Conservation (phyloP, 92 coral and sea anemone species). For the Paramuricea clavata region DNA sequence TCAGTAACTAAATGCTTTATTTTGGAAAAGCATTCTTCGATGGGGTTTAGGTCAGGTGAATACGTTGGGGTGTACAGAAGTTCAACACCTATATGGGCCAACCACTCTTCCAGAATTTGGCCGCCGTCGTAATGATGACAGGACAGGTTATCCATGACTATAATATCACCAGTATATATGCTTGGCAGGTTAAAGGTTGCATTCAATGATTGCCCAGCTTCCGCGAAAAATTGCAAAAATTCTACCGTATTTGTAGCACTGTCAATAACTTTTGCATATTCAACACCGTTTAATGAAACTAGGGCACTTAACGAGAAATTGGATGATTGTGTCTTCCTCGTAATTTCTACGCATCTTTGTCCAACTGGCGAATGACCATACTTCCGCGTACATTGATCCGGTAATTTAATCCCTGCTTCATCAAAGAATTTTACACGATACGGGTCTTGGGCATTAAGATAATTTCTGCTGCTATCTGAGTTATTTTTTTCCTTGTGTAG, state of each 20-base stretch:
- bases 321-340: background rate
- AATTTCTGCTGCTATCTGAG: background rate
- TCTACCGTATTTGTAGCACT: slow-evolving; percentile 1
- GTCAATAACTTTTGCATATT: slow-evolving; percentile 6
- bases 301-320: background rate
- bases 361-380: slow-evolving; percentile 8
- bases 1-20: slow-evolving; percentile 46
- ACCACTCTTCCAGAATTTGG: background rate
- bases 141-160: slow-evolving; percentile 2
- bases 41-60: slow-evolving; percentile 71
- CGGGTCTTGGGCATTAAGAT: background rate
- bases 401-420: background rate
- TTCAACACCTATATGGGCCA: background rate
- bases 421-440: too few relatives aligned
- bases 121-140: background rate
- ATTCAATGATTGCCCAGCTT: background rate
- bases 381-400: background rate
- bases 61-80: slow-evolving; percentile 61
- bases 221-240: background rate
- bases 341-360: background rate
- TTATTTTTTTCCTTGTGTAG: background rate
- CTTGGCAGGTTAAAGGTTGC: background rate
- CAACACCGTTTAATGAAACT: background rate
- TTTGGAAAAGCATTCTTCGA: slow-evolving; percentile 52
- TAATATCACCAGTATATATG: background rate